phyloP scores from a whole-genome alignment of 2,113 vertebrate genomes.

The Mobula hypostoma region DNA sequence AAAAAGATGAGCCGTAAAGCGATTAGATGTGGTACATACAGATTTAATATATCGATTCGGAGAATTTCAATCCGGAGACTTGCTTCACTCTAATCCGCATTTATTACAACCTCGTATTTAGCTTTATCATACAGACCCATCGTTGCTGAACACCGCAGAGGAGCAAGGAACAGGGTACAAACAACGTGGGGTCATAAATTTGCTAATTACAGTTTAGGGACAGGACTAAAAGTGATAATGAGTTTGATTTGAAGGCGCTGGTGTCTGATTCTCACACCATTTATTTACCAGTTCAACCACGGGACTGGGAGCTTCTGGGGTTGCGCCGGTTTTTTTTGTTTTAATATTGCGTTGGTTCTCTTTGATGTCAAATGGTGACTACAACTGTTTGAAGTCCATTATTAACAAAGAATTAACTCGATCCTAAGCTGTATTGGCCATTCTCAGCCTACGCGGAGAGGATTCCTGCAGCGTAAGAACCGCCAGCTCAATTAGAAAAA shows the following conservation, averaged over 20 bases:
- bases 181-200: constrained; percentile 58
- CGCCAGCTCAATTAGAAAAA: constrained; percentile 2
- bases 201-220: constrained; percentile 62
- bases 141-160: constrained; percentile 40
- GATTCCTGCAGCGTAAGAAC: background rate
- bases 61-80: constrained; percentile 78
- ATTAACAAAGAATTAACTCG: constrained; percentile 64
- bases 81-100: constrained; percentile 77
- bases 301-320: constrained; percentile 56
- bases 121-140: constrained; percentile 56
- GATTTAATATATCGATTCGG: constrained; percentile 80
- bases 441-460: background rate
- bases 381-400: constrained; percentile 69
- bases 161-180: constrained; percentile 42
- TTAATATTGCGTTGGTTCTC: constrained; percentile 60
- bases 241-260: constrained; percentile 50
- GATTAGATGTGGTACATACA: constrained; percentile 71
- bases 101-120: constrained; percentile 67
- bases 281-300: constrained; percentile 65
- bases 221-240: constrained; percentile 62
- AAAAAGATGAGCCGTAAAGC: constrained; percentile 65
- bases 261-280: constrained; percentile 57
- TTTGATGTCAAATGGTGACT: constrained; percentile 71
- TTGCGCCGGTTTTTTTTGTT: constrained; percentile 52
- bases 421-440: background rate